phyloP scores from a whole-genome alignment of 2,888 invertebrate genomes.

The Chesias legatella region DNA sequence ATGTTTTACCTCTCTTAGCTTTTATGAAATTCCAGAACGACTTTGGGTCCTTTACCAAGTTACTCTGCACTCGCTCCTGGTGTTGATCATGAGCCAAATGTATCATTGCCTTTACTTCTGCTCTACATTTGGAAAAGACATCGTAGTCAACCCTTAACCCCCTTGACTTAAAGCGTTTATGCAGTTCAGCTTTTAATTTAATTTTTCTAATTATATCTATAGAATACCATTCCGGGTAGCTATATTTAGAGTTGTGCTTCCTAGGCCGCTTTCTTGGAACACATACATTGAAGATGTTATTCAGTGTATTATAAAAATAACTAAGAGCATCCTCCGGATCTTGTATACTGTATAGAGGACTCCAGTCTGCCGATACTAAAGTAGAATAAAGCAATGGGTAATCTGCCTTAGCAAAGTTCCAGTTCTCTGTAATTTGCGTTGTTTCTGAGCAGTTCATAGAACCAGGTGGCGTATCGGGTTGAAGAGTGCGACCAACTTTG shows the following conservation, averaged over 20 bases:
- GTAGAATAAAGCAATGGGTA: background rate
- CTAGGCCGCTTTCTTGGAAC: background rate
- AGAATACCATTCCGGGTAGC: conserved; percentile 1
- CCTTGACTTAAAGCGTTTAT: background rate
- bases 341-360: background rate
- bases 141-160: background rate
- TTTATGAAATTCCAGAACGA: background rate
- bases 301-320: background rate
- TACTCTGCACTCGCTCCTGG: background rate
- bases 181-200: background rate
- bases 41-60: background rate
- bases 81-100: background rate
- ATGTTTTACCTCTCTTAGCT: background rate
- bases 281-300: background rate
- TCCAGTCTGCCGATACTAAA: background rate
- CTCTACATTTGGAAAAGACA: background rate
- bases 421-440: too few relatives aligned
- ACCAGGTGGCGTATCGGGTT: background rate
- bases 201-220: background rate
- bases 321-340: background rate
- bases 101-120: background rate
- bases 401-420: background rate
- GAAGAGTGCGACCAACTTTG: too few relatives aligned
- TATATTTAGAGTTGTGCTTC: background rate
- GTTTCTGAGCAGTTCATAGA: too few relatives aligned